A percentile compares a stretch with the other conserved stretches of the same genome.
These are phyloP conservation scores for Drosophila chauvacae DNA, from an alignment of 1,140 invertebrate genomes.

Conservation along the genomic window DNA sequence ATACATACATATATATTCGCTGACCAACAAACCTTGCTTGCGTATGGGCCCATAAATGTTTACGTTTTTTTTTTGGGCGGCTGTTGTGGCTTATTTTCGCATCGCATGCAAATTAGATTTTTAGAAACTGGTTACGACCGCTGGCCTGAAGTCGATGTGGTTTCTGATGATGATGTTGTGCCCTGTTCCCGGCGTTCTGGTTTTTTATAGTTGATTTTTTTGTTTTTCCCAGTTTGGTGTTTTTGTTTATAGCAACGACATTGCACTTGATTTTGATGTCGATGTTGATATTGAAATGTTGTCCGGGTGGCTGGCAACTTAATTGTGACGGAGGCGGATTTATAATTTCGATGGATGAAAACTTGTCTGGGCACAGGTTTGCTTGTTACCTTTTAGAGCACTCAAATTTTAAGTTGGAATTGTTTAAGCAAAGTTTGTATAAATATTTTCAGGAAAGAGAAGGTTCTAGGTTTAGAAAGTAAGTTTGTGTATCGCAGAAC, in stretches of 20 bases:
- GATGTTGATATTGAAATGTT: conserved; percentile 10
- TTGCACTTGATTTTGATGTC: conserved; percentile 34
- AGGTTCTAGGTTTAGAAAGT: neutral
- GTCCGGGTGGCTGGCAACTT: conserved; percentile 10
- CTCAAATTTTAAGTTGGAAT: conserved; percentile 18
- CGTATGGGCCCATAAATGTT: conserved; percentile 43
- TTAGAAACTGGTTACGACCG: conserved; percentile 35
- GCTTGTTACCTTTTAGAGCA: conserved; percentile 7
- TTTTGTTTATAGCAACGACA: conserved; percentile 22
- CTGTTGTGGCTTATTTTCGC: conserved; percentile 27
- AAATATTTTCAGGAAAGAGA: neutral
- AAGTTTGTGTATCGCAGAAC: neutral
- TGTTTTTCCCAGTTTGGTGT: conserved; percentile 1
- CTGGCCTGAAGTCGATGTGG: conserved; percentile 12
- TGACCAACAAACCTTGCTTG: conserved; percentile 32
- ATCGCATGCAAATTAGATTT: conserved; percentile 48
- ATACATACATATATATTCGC: conserved; percentile 2
- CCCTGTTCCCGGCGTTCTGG: conserved; percentile 27
- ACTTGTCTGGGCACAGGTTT: conserved; percentile 13
- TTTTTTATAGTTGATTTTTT: conserved; percentile 28
- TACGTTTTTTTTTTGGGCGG: conserved; percentile 26
- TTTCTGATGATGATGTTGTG: conserved; percentile 11
- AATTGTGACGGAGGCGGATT: conserved; percentile 9
- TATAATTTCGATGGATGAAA: conserved; percentile 12
- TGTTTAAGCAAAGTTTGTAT: conserved; percentile 6